These are phyloP conservation scores for Turritopsis rubra DNA, from an alignment of 30 jellyfish, hydroid and myxozoan genomes.

Conservation along the genomic window DNA sequence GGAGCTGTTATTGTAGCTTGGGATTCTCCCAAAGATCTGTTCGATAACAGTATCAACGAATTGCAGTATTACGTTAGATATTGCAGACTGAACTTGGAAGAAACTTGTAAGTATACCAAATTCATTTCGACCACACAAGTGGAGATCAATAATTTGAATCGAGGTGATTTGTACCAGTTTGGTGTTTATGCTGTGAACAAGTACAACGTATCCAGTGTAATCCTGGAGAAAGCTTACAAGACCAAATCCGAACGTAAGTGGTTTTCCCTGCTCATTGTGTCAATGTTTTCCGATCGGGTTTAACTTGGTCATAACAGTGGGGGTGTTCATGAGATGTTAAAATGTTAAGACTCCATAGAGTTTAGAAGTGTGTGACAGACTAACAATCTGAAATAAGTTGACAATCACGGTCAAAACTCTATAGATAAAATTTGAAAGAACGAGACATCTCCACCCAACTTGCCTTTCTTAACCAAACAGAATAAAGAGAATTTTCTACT, in stretches of 20 bases:
- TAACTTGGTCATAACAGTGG: too few species aligned
- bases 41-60: not conserved
- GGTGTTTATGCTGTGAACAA: not conserved
- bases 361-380: too few species aligned
- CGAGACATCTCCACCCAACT: too few species aligned
- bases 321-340: too few species aligned
- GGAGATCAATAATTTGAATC: not conserved
- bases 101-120: slow-evolving; percentile 1
- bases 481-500: too few species aligned
- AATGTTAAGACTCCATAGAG: too few species aligned
- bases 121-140: not conserved
- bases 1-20: not conserved
- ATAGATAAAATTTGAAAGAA: too few species aligned
- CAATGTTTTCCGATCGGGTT: too few species aligned
- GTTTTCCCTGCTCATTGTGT: too few species aligned
- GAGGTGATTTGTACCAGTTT: not conserved
- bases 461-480: too few species aligned
- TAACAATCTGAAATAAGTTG: too few species aligned
- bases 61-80: slow-evolving; percentile 1
- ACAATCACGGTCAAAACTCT: too few species aligned
- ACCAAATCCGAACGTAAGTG: not conserved
- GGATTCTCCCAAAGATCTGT: not conserved
- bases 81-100: slow-evolving; percentile 1
- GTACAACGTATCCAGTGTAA: not conserved
- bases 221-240: not conserved